Evolutionary conservation across 2,797 vertebrate species (phyloP).

Genomic region (Cetoscarus ocellatus): DNA sequence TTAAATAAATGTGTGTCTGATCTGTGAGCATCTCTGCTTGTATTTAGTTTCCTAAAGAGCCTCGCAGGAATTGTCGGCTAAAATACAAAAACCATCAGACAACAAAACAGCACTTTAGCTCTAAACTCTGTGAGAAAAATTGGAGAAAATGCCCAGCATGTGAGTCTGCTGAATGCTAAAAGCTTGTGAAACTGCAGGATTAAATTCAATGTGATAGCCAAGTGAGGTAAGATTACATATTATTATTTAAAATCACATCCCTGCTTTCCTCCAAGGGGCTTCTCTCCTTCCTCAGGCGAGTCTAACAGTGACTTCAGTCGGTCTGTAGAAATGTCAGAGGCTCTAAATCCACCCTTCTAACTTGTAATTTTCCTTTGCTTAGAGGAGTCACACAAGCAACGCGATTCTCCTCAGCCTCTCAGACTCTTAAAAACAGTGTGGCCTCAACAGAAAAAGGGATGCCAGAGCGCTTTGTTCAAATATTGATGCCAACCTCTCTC

Average conservation of each 20-base stretch:
- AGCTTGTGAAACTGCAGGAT: slow-evolving; percentile 1
- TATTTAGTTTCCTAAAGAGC: too few species aligned
- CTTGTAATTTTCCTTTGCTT: slow-evolving; percentile 60
- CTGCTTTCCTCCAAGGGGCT: slow-evolving; percentile 10
- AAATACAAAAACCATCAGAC: neutral
- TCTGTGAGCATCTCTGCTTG: too few species aligned
- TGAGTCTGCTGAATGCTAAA: neutral
- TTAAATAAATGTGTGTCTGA: too few species aligned
- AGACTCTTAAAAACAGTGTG: slow-evolving; percentile 61
- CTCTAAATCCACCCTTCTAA: slow-evolving; percentile 44
- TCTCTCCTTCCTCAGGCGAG: slow-evolving; percentile 40
- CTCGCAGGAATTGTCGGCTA: too few species aligned
- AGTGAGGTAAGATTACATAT: slow-evolving; percentile 3
- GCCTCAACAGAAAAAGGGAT: slow-evolving; percentile 63
- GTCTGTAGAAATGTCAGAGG: slow-evolving; percentile 46
- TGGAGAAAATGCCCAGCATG: neutral
- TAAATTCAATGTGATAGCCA: neutral
- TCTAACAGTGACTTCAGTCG: slow-evolving; percentile 52
- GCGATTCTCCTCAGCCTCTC: slow-evolving; percentile 46
- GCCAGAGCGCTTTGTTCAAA: slow-evolving; percentile 79
- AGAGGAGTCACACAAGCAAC: slow-evolving; percentile 46
- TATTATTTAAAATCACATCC: slow-evolving; percentile 38
- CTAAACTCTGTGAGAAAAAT: neutral
- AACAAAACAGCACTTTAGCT: neutral
- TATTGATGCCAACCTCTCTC: slow-evolving; percentile 79